phyloP scores from a whole-genome alignment of 30 jellyfish, hydroid and myxozoan species.

The Turritopsis dohrnii region DNA sequence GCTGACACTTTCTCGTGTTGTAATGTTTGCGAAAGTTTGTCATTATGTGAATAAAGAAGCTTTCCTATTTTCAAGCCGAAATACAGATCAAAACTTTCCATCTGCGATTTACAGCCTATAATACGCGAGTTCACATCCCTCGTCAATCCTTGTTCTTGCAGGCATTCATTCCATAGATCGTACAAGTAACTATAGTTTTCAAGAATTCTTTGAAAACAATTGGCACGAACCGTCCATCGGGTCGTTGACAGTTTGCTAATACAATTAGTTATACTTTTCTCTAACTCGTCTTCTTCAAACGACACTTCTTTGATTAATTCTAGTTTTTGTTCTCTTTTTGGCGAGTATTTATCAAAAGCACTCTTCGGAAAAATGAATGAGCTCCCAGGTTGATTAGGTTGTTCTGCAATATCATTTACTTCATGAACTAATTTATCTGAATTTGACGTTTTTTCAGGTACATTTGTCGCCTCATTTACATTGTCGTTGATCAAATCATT shows the following conservation, averaged over 20 bases:
- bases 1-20: conserved; percentile 47
- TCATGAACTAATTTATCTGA: too few species aligned
- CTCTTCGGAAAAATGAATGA: conserved; percentile 27
- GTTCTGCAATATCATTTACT: too few species aligned
- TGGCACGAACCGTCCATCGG: conserved; percentile 64
- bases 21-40: conserved; percentile 44
- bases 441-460: too few species aligned
- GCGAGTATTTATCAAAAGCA: conserved; percentile 28
- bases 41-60: conserved; percentile 43
- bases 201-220: conserved; percentile 41
- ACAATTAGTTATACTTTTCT: too few species aligned
- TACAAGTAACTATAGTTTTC: conserved; percentile 35
- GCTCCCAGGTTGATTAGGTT: conserved; percentile 30
- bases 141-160: conserved; percentile 26
- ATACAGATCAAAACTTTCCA: conserved; percentile 38
- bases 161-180: conserved; percentile 34
- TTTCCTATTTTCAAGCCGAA: conserved; percentile 53
- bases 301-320: conserved; percentile 22
- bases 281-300: too few species aligned
- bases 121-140: conserved; percentile 47
- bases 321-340: conserved; percentile 40
- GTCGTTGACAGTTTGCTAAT: conserved; percentile 46
- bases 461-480: too few species aligned
- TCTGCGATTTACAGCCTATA: conserved; percentile 44
- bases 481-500: too few species aligned